A percentile compares a stretch with the other conserved stretches of the same genome.
Conservation (phyloP, 2,888 invertebrate species). For the Nesidiocoris tenuis region DNA sequence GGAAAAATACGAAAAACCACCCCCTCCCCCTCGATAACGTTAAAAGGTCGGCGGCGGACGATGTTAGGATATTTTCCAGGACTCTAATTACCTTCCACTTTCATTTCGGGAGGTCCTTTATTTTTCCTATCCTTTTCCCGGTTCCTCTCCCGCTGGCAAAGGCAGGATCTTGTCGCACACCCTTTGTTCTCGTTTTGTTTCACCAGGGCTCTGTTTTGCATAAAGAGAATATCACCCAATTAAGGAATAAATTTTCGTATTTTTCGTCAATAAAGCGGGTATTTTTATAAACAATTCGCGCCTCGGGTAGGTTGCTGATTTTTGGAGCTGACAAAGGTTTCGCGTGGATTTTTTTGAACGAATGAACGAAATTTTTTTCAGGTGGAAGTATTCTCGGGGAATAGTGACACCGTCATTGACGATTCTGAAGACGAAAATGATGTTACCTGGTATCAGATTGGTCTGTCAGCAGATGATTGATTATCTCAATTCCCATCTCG, state of each 20-base stretch:
- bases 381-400: slow-evolving; percentile 42
- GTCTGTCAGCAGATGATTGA: slow-evolving; percentile 38
- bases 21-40: no score
- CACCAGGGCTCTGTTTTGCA: no score
- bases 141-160: not conserved
- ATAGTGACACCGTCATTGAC: slow-evolving; percentile 42
- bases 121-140: not conserved
- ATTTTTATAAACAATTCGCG: no score
- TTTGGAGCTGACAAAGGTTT: no score
- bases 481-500: slow-evolving; percentile 19
- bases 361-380: no score
- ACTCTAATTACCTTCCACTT: not conserved
- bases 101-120: not conserved
- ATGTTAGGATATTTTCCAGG: not conserved
- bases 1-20: no score
- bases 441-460: slow-evolving; percentile 35
- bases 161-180: not conserved
- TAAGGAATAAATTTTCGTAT: no score
- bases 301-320: no score
- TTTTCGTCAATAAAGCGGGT: no score
- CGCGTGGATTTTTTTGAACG: no score
- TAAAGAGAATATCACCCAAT: no score
- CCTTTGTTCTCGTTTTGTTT: not conserved
- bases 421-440: slow-evolving; percentile 30
- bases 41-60: not conserved